Conservation (phyloP, 1,140 invertebrate genomes). For the Dreissena polymorpha region DNA sequence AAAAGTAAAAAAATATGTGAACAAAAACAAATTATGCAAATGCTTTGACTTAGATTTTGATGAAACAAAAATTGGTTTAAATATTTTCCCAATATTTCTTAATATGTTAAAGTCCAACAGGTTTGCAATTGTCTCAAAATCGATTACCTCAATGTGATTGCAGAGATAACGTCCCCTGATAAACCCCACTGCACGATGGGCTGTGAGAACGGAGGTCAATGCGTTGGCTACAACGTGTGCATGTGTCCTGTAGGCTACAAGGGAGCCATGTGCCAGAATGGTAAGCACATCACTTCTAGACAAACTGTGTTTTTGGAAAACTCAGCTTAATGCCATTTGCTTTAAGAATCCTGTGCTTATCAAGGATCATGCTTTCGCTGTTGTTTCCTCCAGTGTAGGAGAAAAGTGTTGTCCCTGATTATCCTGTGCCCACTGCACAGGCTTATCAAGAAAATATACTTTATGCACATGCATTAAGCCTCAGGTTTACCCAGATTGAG, state of each 20-base stretch:
- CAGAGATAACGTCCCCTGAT: conserved; percentile 15
- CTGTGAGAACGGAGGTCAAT: conserved; percentile 75
- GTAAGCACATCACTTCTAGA: conserved; percentile 59
- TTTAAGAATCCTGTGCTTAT: background rate
- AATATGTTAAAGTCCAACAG: no score
- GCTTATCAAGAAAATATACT: no score
- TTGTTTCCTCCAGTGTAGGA: conserved; percentile 12
- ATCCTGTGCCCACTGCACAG: no score
- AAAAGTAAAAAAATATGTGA: no score
- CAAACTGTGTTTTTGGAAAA: background rate
- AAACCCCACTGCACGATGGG: conserved; percentile 61
- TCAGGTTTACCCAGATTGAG: no score
- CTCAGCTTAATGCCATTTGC: conserved; percentile 10
- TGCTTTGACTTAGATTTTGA: no score
- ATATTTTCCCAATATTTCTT: no score
- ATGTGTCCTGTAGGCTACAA: conserved; percentile 74
- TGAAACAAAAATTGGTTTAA: no score
- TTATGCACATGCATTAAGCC: no score
- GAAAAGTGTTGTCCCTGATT: no score
- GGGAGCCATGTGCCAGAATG: conserved; percentile 76
- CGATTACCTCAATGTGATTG: background rate
- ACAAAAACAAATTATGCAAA: no score
- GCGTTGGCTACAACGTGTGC: conserved; percentile 72
- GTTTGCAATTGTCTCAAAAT: no score
- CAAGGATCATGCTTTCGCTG: background rate